These are phyloP conservation scores for Myodes glareolus DNA, from an alignment of 2,113 vertebrate genomes.

Conservation along the genomic window DNA sequence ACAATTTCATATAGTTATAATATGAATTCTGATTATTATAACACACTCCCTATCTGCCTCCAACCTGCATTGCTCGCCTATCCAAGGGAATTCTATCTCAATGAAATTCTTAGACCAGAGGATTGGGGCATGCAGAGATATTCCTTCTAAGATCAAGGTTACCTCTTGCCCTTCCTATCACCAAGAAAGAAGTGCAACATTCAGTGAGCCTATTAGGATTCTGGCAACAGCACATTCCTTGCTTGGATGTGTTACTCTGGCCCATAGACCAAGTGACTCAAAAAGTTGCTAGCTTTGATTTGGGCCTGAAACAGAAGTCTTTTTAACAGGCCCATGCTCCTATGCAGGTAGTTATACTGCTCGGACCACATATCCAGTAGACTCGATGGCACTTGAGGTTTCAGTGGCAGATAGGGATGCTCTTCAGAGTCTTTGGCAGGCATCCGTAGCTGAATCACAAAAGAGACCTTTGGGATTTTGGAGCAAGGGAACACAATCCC, in stretches of 20 bases:
- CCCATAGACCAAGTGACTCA: background rate
- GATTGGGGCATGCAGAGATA: background rate
- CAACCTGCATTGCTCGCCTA: background rate
- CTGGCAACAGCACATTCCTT: background rate
- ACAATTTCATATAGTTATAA: background rate
- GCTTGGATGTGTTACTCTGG: background rate
- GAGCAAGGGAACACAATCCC: background rate
- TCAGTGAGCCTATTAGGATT: background rate
- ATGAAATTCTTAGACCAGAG: background rate
- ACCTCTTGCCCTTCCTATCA: background rate
- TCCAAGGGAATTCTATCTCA: background rate
- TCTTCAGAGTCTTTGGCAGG: background rate
- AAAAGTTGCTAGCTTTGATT: background rate
- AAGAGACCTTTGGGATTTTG: background rate
- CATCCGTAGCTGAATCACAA: background rate
- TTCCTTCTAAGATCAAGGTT: background rate
- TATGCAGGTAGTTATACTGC: background rate
- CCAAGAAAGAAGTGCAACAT: background rate
- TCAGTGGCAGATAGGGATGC: background rate
- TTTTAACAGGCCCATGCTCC: background rate
- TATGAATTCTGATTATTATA: background rate
- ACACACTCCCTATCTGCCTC: background rate
- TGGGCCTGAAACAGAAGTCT: background rate
- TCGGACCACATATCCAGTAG: background rate
- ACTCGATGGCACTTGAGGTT: background rate